Conservation (phyloP, 1,140 invertebrate species). For the Drosophila punjabiensis region DNA sequence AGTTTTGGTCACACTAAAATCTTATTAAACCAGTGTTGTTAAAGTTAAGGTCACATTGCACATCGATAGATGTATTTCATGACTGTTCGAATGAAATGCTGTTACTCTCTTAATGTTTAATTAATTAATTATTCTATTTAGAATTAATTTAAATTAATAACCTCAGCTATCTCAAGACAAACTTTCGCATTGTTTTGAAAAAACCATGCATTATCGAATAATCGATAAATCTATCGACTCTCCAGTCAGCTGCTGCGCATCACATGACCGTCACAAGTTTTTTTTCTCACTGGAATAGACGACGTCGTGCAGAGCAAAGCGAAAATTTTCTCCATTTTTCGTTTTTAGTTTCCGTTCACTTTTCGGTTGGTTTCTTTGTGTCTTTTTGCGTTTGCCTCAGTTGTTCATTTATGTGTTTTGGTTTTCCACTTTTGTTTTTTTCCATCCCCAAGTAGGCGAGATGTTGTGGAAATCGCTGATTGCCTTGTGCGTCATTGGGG, state of each 20-base stretch:
- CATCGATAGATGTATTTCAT: background rate
- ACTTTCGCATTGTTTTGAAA: background rate
- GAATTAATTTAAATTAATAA: too few relatives aligned
- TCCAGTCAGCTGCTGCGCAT: constrained; percentile 22
- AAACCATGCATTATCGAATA: background rate
- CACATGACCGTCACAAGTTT: constrained; percentile 66
- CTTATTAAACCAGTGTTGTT: background rate
- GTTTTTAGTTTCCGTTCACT: constrained; percentile 78
- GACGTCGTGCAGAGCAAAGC: constrained; percentile 42
- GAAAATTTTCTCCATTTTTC: constrained; percentile 69
- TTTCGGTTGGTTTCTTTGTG: constrained; percentile 71
- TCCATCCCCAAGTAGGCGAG: constrained; percentile 57
- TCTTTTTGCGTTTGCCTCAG: constrained; percentile 46
- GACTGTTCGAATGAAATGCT: too few relatives aligned
- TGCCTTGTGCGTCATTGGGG: constrained; percentile 80
- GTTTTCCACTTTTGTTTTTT: constrained; percentile 44
- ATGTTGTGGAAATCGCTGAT: constrained; percentile 82
- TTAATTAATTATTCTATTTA: background rate
- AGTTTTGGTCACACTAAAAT: background rate
- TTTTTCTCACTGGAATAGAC: constrained; percentile 59
- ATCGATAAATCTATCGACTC: background rate
- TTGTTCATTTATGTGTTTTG: constrained; percentile 41
- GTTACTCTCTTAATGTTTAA: too few relatives aligned
- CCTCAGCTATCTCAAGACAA: background rate
- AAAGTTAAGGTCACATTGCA: background rate